Percentiles rank a stretch among this genome's conserved stretches.
phyloP scores from a whole-genome alignment of 2,797 vertebrate genomes.

The Fringilla coelebs region DNA sequence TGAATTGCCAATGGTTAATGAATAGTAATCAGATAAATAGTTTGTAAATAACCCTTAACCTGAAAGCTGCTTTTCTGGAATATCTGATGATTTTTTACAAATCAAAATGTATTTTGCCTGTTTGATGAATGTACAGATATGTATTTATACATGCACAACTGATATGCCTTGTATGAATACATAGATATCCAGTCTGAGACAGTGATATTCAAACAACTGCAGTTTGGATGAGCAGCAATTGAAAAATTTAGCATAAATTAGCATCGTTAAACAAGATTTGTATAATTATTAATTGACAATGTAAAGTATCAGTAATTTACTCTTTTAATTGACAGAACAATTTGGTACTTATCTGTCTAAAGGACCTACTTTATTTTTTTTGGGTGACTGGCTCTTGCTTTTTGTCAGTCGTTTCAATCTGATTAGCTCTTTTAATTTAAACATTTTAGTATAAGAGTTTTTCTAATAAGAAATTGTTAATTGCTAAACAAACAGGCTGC shows the following conservation, averaged over 20 bases:
- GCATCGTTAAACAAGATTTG: constrained; percentile 3
- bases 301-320: constrained; percentile 6
- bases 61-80: neutral
- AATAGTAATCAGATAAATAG: neutral
- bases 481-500: neutral
- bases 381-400: neutral
- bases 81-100: neutral
- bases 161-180: neutral
- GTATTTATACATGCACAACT: neutral
- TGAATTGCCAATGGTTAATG: neutral
- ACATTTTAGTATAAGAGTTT: neutral
- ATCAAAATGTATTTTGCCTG: neutral
- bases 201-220: neutral
- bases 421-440: neutral
- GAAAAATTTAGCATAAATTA: neutral
- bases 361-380: neutral
- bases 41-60: neutral
- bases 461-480: neutral
- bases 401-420: neutral
- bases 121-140: neutral
- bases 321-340: neutral
- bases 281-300: neutral
- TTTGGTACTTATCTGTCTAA: neutral
- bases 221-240: neutral
- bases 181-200: neutral